A percentile compares a stretch with the other conserved stretches of the same genome.
These are phyloP conservation scores for Drosophila bifasciata DNA, from an alignment of 1,140 invertebrate species.

Conservation along the genomic window DNA sequence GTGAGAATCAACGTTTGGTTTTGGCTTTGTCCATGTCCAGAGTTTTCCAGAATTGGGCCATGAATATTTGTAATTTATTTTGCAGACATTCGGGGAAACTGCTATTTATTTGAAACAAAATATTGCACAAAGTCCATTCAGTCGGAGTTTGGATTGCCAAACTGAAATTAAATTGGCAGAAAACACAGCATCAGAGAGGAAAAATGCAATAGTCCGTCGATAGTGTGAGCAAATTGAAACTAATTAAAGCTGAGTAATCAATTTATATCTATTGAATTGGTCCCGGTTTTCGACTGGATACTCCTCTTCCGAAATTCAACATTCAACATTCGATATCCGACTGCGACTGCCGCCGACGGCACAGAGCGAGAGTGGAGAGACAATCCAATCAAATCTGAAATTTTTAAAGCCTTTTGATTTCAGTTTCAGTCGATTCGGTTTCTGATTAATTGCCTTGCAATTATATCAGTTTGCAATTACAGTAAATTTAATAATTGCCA, in stretches of 20 bases:
- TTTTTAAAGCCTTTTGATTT: constrained; percentile 45
- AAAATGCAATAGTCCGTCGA: constrained; percentile 18
- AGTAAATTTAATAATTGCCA: constrained; percentile 63
- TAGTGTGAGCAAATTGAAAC: constrained; percentile 60
- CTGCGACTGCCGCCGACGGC: background rate
- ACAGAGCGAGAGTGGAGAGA: background rate
- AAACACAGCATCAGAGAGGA: background rate
- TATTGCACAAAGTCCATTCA: constrained; percentile 56
- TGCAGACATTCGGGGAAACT: constrained; percentile 35
- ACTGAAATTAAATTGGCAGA: constrained; percentile 14
- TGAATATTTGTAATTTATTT: constrained; percentile 68
- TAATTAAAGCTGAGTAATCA: constrained; percentile 67
- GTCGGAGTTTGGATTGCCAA: constrained; percentile 52
- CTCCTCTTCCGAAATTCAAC: background rate
- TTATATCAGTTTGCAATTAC: constrained; percentile 50
- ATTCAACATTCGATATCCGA: background rate
- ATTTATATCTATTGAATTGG: constrained; percentile 27
- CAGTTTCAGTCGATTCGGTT: constrained; percentile 40
- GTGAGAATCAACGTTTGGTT: constrained; percentile 17
- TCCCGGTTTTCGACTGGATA: background rate
- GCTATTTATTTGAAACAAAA: constrained; percentile 39
- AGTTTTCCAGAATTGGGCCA: constrained; percentile 52
- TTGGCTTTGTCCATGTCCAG: constrained; percentile 34
- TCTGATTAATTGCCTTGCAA: constrained; percentile 68
- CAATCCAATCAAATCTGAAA: constrained; percentile 37